Base-by-base conservation (phyloP, 2,888 invertebrate genomes). In the Dinocampus coccinellae region DNA sequence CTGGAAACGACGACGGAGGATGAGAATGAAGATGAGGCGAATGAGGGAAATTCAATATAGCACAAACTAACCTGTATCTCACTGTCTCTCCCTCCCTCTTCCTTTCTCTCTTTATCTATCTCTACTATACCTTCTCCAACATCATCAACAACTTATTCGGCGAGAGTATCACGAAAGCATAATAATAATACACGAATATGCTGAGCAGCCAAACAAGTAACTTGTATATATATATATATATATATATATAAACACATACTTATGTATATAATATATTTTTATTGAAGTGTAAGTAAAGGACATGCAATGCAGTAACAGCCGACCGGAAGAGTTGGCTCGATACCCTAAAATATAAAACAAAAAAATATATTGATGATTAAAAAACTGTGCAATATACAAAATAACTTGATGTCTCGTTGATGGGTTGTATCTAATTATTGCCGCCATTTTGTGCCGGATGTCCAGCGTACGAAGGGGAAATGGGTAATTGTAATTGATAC, bases 361-460 rank as follows among this genome's bases (percentile, higher is more conserved):
- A n/a, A n/a, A n/a, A n/a, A n/a, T n/a, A n/a, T n/a, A n/a, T n/a
- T n/a, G n/a, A n/a, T n/a, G n/a, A n/a, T n/a, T 4, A 29, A 29
- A 29, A 29, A 29, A 29, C 7, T 7, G 3, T 29, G 29, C 29
- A 29, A 29, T 7, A 29, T 29, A 29, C 7, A 29, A 29, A 4
- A 29, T 68, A 63, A 60, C 68, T 72, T 53, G 24, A n/a, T n/a
- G 39, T 13, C 53, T 42, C 42, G 55, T 33, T 16, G 29, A 24
- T 70, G 57, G 58, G 52, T 70, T 39, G 24, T 33, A 9, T 60
- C 58, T 72, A 76, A 76, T 75, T 75, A 75, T 72, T 70, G 60
- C 60, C 64, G 69, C 69, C 70, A 69, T 72, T 52, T 62, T 73
- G 65, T 69, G 29, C 73, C 73, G 75, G 75, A 75, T 73, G 73